Evolutionary conservation across 2,888 invertebrate species (phyloP).

Genomic region (Coleophora flavipennella): DNA sequence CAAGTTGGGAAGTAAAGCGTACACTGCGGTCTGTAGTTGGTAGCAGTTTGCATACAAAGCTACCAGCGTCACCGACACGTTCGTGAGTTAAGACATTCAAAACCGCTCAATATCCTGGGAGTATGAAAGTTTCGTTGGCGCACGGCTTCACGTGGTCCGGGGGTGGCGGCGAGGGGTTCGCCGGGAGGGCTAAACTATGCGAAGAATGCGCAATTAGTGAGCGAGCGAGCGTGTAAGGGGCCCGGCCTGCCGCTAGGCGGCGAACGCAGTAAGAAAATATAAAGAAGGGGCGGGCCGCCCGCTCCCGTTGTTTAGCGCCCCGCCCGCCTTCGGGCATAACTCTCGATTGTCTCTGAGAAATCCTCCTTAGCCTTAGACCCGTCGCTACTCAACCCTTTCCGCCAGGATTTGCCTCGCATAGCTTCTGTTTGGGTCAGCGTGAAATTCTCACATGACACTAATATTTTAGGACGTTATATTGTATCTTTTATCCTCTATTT

Average conservation of each 20-base stretch:
- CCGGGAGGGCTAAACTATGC: constrained; percentile 90
- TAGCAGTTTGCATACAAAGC: constrained; percentile 60
- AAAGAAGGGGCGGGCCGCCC: constrained; percentile 76
- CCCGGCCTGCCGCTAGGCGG: constrained; percentile 72
- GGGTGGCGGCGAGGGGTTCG: constrained; percentile 69
- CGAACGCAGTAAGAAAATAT: constrained; percentile 79
- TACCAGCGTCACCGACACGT: constrained; percentile 49
- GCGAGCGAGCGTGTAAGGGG: constrained; percentile 79
- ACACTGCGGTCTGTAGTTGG: constrained; percentile 41
- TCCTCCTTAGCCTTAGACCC: constrained; percentile 67
- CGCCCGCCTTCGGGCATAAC: constrained; percentile 70
- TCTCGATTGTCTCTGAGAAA: constrained; percentile 71
- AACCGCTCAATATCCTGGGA: constrained; percentile 72
- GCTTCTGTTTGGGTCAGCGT: constrained; percentile 69
- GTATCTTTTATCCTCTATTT: constrained; percentile 33
- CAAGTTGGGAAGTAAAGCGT: constrained; percentile 29
- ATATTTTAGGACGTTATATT: constrained; percentile 45
- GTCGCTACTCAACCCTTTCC: constrained; percentile 67
- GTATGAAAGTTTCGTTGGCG: constrained; percentile 71
- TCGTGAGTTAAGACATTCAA: constrained; percentile 73
- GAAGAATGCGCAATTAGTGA: constrained; percentile 98
- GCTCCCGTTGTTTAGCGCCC: constrained; percentile 71
- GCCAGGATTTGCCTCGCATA: constrained; percentile 61
- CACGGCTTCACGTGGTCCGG: constrained; percentile 72
- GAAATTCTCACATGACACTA: constrained; percentile 54